Evolutionary conservation across 2,113 vertebrate species (phyloP).

Genomic region (Hydrochoerus hydrochaeris): DNA sequence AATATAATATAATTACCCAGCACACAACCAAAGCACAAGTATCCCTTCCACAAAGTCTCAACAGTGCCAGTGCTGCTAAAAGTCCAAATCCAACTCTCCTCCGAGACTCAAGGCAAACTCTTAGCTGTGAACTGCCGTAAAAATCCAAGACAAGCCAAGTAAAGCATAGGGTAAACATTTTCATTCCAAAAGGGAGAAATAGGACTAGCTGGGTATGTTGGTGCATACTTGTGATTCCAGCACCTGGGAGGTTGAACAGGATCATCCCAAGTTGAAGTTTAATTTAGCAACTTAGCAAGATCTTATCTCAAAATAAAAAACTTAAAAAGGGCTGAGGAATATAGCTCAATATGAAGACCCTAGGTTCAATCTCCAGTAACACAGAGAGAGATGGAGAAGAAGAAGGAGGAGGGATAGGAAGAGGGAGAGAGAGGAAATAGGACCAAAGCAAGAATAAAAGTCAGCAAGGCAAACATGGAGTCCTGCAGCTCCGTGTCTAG

Average conservation of each 20-base stretch:
- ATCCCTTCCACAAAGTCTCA: neutral
- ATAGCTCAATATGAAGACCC: neutral
- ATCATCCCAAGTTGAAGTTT: neutral
- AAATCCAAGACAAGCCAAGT: neutral
- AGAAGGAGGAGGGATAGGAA: neutral
- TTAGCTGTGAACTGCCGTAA: neutral
- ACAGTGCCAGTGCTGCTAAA: neutral
- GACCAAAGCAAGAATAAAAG: neutral
- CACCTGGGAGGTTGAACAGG: neutral
- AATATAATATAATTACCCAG: neutral
- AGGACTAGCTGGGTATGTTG: neutral
- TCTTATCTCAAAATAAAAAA: neutral
- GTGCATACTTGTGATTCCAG: neutral
- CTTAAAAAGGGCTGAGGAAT: neutral
- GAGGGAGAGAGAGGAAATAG: neutral
- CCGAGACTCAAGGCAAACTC: neutral
- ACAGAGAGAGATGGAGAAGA: neutral
- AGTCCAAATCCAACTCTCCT: neutral
- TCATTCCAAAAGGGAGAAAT: neutral
- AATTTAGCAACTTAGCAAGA: neutral
- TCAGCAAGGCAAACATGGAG: neutral
- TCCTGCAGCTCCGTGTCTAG: neutral
- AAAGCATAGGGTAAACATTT: neutral
- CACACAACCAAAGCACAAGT: neutral
- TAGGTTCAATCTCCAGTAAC: neutral